phyloP scores from a whole-genome alignment of 2,797 vertebrate species.

The Sitta carolinensis region DNA sequence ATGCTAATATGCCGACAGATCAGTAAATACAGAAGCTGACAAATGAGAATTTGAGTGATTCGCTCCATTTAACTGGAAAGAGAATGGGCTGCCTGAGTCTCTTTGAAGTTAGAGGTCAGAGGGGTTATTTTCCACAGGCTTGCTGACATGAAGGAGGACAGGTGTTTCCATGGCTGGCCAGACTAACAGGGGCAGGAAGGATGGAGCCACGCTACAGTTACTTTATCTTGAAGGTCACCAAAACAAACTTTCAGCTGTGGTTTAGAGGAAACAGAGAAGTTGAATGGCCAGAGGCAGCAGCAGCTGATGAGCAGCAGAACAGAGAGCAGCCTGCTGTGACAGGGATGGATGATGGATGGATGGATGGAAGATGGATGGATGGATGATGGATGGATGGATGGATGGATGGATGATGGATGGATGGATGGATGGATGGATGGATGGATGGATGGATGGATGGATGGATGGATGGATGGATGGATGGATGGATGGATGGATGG shows the following conservation, averaged over 20 bases:
- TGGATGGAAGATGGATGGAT: not conserved
- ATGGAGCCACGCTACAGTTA: slow-evolving; percentile 48
- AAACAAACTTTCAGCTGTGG: not conserved
- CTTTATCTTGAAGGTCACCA: not conserved
- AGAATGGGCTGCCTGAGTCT: not conserved
- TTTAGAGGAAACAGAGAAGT: not conserved
- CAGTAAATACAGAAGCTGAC: not conserved
- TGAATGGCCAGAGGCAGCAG: not conserved
- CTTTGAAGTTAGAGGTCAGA: not conserved
- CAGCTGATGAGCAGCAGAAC: not conserved
- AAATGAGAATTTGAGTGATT: not conserved
- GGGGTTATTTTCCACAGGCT: not conserved
- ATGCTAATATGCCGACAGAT: not conserved
- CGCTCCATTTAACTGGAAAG: not conserved
- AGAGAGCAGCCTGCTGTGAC: not conserved
- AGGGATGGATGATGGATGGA: not conserved
- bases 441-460: too few species aligned
- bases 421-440: not conserved
- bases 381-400: not conserved
- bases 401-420: not conserved
- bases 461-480: too few species aligned
- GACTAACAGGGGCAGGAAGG: slow-evolving; percentile 20
- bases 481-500: too few species aligned
- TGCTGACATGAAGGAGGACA: not conserved
- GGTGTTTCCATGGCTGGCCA: not conserved